phyloP scores from a whole-genome alignment of 1,140 invertebrate genomes.

The Archivesica marissinica region DNA sequence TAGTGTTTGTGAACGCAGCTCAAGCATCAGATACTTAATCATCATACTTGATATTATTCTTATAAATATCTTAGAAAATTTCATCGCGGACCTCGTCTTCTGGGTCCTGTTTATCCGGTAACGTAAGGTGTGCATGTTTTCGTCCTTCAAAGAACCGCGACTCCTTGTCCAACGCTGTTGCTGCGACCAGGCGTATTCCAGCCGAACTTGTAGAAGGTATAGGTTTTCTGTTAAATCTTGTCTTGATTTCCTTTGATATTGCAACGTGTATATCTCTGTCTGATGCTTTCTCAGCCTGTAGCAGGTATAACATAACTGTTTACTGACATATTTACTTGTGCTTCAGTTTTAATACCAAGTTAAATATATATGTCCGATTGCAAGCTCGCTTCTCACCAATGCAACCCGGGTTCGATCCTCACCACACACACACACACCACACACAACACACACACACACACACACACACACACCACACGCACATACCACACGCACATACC shows the following conservation, averaged over 20 bases:
- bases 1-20: too few species aligned
- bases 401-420: too few species aligned
- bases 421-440: too few species aligned
- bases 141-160: slow-evolving; percentile 52
- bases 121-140: slow-evolving; percentile 37
- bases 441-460: too few species aligned
- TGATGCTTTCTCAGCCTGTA: slow-evolving; percentile 37
- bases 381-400: too few species aligned
- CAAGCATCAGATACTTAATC: too few species aligned
- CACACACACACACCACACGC: too few species aligned
- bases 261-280: slow-evolving; percentile 47
- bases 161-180: slow-evolving; percentile 57
- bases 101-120: slow-evolving; percentile 19
- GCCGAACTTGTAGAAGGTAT: slow-evolving; percentile 53
- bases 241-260: slow-evolving; percentile 53
- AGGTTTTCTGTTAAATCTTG: slow-evolving; percentile 53
- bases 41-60: too few species aligned
- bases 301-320: neutral
- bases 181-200: slow-evolving; percentile 51
- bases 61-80: slow-evolving; percentile 7
- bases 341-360: neutral
- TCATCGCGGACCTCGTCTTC: slow-evolving; percentile 36
- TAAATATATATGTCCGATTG: neutral
- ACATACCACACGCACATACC: too few species aligned
- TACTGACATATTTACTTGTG: neutral